Base-by-base conservation (phyloP, 2,888 invertebrate species). In the Cloeon dipterum region DNA sequence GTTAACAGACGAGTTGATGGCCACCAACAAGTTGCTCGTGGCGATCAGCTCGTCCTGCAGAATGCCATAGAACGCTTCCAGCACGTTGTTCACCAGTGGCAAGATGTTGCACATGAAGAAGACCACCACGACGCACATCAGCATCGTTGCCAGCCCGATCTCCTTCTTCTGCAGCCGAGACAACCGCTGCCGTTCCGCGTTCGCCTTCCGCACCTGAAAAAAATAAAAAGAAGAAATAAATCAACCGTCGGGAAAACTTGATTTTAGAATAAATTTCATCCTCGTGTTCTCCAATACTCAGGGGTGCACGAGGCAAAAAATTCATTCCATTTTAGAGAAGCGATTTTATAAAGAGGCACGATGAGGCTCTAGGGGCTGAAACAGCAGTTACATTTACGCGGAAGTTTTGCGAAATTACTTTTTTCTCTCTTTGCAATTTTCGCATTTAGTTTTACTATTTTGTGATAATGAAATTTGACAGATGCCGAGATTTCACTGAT, bases 1-100 rank as follows among this genome's bases (percentile, higher is more conserved):
- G 61, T 96, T 96, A 42, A 93, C 85, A 52, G 91, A 89, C 51
- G 91, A 91, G 63, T 96, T 96, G 54, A 94, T 74, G 43, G 89
- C 93, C 39, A 96, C 91, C 43, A 94, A 67, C 39, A 94, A 69
- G 59, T 96, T 94, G 52, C 82, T 85, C 25, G 70, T 67, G 50
- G 79, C 76, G 37, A 85, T 74, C 48, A 83, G 62, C 49, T 72
- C 68, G 47, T 74, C 70, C 44, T 69, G 63, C 40, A 69, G 67
- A 34, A 63, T 61, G 40, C 63, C 62, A 49, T 67, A 68, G 50
- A 86, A 82, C 26, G 79, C 76, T 56, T 93, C 82, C 50, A 81
- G 66, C 29, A 86, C 73, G 61, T 88, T 89, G 48, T 77, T 73
- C 41, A 85, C 74, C 43, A 89, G 63, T 2, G 88, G 82, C 39